Conservation (phyloP, 2,888 invertebrate species). For the Synanthedon tipuliformis region DNA sequence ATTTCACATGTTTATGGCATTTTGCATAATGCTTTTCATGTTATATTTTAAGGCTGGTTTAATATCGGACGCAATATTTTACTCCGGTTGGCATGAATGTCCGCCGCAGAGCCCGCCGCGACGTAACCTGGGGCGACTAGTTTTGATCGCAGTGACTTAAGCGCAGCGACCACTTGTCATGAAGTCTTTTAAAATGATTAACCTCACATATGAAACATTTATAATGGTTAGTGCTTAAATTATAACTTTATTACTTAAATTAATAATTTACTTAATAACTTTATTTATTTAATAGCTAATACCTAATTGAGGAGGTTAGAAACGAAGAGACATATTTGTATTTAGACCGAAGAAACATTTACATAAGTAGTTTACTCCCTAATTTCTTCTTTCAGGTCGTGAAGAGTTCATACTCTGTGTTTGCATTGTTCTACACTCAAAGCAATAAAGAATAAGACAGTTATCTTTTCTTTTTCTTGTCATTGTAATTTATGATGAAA, state of each 20-base stretch:
- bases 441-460: constrained; percentile 16
- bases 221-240: constrained; percentile 26
- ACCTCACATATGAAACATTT: constrained; percentile 48
- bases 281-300: too few relatives aligned
- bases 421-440: constrained; percentile 47
- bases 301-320: too few relatives aligned
- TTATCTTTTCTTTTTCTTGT: too few relatives aligned
- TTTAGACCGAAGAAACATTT: too few relatives aligned
- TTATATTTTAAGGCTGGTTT: constrained; percentile 35
- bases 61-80: constrained; percentile 47
- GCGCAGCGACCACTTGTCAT: constrained; percentile 51
- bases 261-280: too few relatives aligned
- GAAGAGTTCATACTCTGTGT: constrained; percentile 48
- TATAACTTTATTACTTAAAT: too few relatives aligned
- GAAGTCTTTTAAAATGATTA: constrained; percentile 59
- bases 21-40: background rate
- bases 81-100: constrained; percentile 50
- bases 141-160: constrained; percentile 38
- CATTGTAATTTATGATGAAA: too few relatives aligned
- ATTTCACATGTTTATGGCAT: background rate
- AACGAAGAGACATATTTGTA: too few relatives aligned
- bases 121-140: constrained; percentile 28
- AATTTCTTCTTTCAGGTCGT: constrained; percentile 39
- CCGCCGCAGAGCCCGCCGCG: constrained; percentile 15
- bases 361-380: too few relatives aligned